These are phyloP conservation scores for Origma solitaria DNA, from an alignment of 2,113 vertebrate genomes.

Conservation along the genomic window DNA sequence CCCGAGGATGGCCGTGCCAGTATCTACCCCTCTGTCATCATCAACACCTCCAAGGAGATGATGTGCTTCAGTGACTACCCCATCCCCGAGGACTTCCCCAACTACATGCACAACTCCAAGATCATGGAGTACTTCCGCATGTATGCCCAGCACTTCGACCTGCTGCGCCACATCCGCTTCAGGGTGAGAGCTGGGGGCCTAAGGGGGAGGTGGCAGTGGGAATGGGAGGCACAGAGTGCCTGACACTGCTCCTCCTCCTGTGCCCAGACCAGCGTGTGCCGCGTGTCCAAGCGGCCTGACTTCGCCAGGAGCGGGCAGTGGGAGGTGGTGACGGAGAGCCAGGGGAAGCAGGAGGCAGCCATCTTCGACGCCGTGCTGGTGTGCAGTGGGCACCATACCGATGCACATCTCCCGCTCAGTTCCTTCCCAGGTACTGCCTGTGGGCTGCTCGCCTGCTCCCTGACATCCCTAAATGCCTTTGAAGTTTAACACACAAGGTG, in stretches of 20 bases:
- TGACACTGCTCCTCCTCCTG: neutral
- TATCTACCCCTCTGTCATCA: conserved; percentile 84
- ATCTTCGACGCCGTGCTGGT: conserved; percentile 86
- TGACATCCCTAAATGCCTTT: neutral
- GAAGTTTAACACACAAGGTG: neutral
- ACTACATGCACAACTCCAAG: conserved; percentile 77
- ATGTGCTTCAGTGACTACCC: conserved; percentile 93
- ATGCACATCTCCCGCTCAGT: conserved; percentile 72
- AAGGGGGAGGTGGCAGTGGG: fast-evolving
- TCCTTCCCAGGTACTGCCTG: conserved; percentile 77
- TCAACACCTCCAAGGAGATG: conserved; percentile 91
- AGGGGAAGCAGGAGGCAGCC: conserved; percentile 67
- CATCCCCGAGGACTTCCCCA: conserved; percentile 82
- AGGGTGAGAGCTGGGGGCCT: conserved; percentile 61
- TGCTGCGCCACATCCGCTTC: conserved; percentile 77
- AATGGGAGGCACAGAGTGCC: fast-evolving
- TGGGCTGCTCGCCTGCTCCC: fast-evolving
- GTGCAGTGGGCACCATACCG: conserved; percentile 82
- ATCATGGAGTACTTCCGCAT: conserved; percentile 83
- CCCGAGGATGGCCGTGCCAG: conserved; percentile 70
- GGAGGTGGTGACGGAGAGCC: conserved; percentile 75
- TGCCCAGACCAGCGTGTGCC: conserved; percentile 79
- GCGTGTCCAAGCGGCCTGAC: conserved; percentile 73
- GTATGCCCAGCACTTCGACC: conserved; percentile 80
- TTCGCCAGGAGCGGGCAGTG: conserved; percentile 83